Base-by-base conservation (phyloP, 2,113 vertebrate genomes). In the Proterorhinus semilunaris region DNA sequence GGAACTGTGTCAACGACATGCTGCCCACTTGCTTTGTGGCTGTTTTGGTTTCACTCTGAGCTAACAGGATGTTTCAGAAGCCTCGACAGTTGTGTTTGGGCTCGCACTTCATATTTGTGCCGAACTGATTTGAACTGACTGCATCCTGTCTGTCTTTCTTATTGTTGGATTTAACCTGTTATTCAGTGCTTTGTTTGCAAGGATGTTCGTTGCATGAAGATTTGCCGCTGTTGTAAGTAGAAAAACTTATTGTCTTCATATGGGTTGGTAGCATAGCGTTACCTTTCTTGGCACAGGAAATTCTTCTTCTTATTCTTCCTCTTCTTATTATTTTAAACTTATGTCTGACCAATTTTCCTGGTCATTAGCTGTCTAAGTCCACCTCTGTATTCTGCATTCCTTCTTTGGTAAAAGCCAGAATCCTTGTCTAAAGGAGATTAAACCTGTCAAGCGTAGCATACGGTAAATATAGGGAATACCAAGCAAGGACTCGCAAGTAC, bases 21-120 rank as follows among this genome's bases (percentile, higher is more conserved):
- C 73, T 21, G 21, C 21, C 21, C 21, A 21, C 21, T 21, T 21
- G 21, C 21, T 43, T 13, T 52, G 66, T 64, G 42, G 21, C 21
- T 57, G 51, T 45, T 72, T 74, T 0, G 47, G 78, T 86, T 88
- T 84, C 74, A 69, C 50, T 78, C 54, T 83, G 77, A 79, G 46
- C 8, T 45, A 80, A 87, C 75, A 86, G 86, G 87, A 89, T 83
- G 80, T 87, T 89, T 89, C 86, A 75, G 66, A 89, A 90, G 21
- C 21, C 46, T 27, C n/a, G 21, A 68, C 58, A 36, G 48, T 49
- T n/a, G 36, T 45, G 36, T 65, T 69, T 62, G 27, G 43, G 54
- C 42, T 12, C 10, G 6, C 72, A 53, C 64, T 80, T 75, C 8
- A 17, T 42, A 65, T 71, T 71, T 70, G 46, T 45, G 12, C 10